Base-by-base conservation (phyloP, 1,140 invertebrate species). In the Scaptomyza graminum region DNA sequence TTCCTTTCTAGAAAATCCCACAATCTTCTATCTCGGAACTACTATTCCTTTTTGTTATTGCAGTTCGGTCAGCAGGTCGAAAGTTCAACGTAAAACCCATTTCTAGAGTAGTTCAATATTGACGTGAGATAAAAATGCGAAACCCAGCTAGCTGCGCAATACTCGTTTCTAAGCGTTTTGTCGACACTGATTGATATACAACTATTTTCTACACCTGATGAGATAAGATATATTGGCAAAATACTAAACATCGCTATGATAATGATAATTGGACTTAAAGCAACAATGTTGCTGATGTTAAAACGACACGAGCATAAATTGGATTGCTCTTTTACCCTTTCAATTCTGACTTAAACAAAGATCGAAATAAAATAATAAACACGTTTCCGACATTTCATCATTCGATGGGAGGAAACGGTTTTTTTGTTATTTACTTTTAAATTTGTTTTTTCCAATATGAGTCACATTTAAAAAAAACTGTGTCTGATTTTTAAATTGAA, bases 81-180 rank as follows among this genome's bases (percentile, higher is more conserved):
- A 77, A 82, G 79, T 77, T 82, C 64, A 82, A 51, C 50, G 9
- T 41, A 56, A 3, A 34, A 34, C 63, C 15, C 8, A 11, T 16
- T 49, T 25, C 5, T 11, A 62, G n/a, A 13, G 31, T 49, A 49
- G 16, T 50, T 50, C 37, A n/a, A 41, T 41, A 41, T 41, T 41
- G 37, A n/a, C 56, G 43, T n/a, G 4, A 15, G 55, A 59, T 59
- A 44, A 41, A 51, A 59, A 59, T 6, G 5, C 31, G 6, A 43
- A 8, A 37, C 28, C 31, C 7, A 34, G 34, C 47, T 34, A 34
- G 34, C 47, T 50, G 25, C 51, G 60, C 50, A 69, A 41, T 47
- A 49, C 39, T 16, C 39, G 6, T 9, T 34, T 9, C 31, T 5
- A 9, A 59, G 11, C 46, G 12, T 49, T n/a, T 39, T 25, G 5